Percentiles rank a stretch among this genome's conserved stretches.
Conservation (phyloP, 2,888 invertebrate species). For the Loripinus fragilis region DNA sequence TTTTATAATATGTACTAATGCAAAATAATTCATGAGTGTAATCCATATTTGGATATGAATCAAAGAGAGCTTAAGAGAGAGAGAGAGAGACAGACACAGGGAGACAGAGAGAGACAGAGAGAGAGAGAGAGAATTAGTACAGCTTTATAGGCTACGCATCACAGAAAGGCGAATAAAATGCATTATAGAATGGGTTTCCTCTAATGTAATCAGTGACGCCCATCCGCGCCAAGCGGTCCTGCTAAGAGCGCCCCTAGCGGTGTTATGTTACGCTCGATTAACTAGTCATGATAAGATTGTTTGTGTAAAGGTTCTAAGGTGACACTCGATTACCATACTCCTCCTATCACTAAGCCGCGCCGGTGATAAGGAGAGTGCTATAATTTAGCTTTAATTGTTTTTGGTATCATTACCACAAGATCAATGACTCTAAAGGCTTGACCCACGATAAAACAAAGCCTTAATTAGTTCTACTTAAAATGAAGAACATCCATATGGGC, state of each 20-base stretch:
- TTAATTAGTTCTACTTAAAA: constrained; percentile 47
- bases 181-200: too few species aligned
- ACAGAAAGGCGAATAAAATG: too few species aligned
- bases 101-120: background rate
- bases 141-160: too few species aligned
- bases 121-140: too few species aligned
- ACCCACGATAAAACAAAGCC: constrained; percentile 56
- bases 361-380: constrained; percentile 44
- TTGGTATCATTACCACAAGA: constrained; percentile 57
- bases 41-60: too few species aligned
- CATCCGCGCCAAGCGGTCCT: background rate
- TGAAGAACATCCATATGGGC: constrained; percentile 38
- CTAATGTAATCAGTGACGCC: background rate
- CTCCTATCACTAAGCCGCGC: constrained; percentile 26
- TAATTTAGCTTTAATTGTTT: constrained; percentile 63
- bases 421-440: constrained; percentile 55
- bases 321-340: constrained; percentile 50
- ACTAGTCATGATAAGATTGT: constrained; percentile 38
- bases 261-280: constrained; percentile 57
- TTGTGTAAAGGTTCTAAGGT: constrained; percentile 56
- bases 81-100: too few species aligned
- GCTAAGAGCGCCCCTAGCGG: background rate
- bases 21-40: too few species aligned
- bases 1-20: too few species aligned
- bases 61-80: too few species aligned